Evolutionary conservation across 2,888 invertebrate genomes (phyloP).

Genomic region (Callyntrura guangdongensis): DNA sequence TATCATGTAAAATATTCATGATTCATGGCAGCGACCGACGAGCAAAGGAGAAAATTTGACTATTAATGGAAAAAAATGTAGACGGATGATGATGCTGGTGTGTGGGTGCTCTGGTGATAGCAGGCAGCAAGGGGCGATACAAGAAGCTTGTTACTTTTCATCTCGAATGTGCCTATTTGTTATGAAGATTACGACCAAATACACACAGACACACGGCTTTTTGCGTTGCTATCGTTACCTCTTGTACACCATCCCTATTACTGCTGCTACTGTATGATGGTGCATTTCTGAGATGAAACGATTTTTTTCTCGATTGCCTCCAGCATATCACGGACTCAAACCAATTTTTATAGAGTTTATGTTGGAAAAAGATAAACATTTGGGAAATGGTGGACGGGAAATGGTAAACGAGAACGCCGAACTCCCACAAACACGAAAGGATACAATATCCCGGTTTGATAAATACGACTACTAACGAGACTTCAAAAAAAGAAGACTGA

Average conservation of each 20-base stretch:
- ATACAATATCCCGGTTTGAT: slow-evolving; percentile 3
- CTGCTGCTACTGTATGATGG: not conserved
- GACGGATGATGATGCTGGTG: not conserved
- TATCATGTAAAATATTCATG: slow-evolving; percentile 59
- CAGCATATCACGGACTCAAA: slow-evolving; percentile 5
- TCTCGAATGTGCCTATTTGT: not conserved
- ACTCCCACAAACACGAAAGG: not conserved
- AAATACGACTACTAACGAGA: slow-evolving; percentile 51
- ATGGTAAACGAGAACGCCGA: not conserved
- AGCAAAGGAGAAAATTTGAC: slow-evolving; percentile 27
- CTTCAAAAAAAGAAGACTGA: slow-evolving; percentile 19
- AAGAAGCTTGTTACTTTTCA: slow-evolving; percentile 17
- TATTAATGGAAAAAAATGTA: slow-evolving; percentile 44
- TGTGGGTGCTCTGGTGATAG: not conserved
- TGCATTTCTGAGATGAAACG: slow-evolving; percentile 26
- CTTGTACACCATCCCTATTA: not conserved
- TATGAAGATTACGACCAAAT: not conserved
- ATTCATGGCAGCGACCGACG: not conserved
- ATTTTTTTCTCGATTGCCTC: slow-evolving; percentile 15
- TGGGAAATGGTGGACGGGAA: not conserved
- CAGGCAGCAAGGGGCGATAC: not conserved
- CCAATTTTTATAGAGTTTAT: slow-evolving; percentile 33
- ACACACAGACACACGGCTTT: not conserved
- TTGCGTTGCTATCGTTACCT: not conserved
- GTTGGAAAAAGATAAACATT: slow-evolving; percentile 16